Base-by-base conservation (phyloP, 2,888 invertebrate genomes). In the Apamea monoglypha region DNA sequence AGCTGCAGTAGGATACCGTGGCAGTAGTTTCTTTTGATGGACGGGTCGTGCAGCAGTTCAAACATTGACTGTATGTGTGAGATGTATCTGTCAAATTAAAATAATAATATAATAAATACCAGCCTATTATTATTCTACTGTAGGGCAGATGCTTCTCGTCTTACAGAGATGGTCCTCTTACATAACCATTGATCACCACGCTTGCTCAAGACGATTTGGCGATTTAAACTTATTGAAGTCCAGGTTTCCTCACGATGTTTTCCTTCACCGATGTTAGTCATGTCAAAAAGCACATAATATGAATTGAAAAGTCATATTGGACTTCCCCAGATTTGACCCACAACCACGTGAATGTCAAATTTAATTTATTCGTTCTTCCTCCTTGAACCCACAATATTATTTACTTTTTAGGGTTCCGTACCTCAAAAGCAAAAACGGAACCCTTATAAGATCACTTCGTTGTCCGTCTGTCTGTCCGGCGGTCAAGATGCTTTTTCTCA, bases 1-100 rank as follows among this genome's bases (percentile, higher is more conserved):
- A 97, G 85, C 93, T 97, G 98, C 69, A 98, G 94, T 71, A 98
- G 77, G 56, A 88, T 70, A 36, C 98, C 98, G 93, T 98, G 98
- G 72, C 97, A 97, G 80, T 96, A 96, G 94, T 98, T 98, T 80
- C 97, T 97, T 12, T 92, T 92, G 16, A 96, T 91, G 2, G 82
- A 82, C 0, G 73, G 76, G 6, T 93, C 90, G 21, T 87, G 71
- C 5, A 95, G 75, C 10, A 91, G 80, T 0, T 82, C 25, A 0
- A 95, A 84, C 89, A 93, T 89, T 3, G 91, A 84, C 40, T 90
- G 89, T 5, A 95, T 79, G 85, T 95, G 92, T 18, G 81, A 25
- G 40, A 84, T 47, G 74, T 87, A 90, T 36, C 89, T 89, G 73
- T 2, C 21, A 64, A 78, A 59, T 16, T 59, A 6, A 59, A 36